Evolutionary conservation across 2,113 vertebrate species (phyloP), one percentile per base, ranked within the genome.

Genomic region (Saguinus imperator): DNA sequence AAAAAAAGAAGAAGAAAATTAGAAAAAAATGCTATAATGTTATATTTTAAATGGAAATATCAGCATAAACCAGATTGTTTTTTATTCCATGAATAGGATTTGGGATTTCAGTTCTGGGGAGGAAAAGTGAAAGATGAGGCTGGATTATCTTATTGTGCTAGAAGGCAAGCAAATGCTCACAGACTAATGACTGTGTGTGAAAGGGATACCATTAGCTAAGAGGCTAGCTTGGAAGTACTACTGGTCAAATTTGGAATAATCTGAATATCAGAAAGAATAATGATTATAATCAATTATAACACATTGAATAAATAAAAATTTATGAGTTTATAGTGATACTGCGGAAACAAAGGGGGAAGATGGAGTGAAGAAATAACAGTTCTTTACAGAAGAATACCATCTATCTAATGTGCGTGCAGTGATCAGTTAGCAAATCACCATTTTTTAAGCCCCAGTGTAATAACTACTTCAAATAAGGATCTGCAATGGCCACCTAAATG

Each of bases 31-130:
- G 58, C 11, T 61, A 0, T 77, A 77, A 55, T 76, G 70, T 73
- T 80, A 66, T 64, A 76, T 92, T 89, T 76, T 23, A 85, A 91
- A 66, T 91, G 87, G 37, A 93, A 58, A 81, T 86, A 61, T 17
- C 52, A 64, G 52, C 82, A 35, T 64, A 73, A 88, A 68, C 21
- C 16, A 76, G 37, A 45, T 72, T 57, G 87, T 27, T 88, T 82
- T 73, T 72, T 91, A 72, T 37, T 82, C 10, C 4, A 0, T 58
- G 23, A 37, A 58, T 35, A 82, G 17, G 79, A 87, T 64, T 29
- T 64, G 61, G 11, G 61, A 64, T 64, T 64, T 64, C 61, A 14
- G 61, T 29, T 64, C 72, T 25, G 29, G 35, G 66, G 40, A 73
- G 52, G 37, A n/a, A n/a, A 64, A 70, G 52, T 23, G 10, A 73